Percentiles rank a stretch among this genome's conserved stretches.
Evolutionary conservation across 2,888 invertebrate species (phyloP).

Genomic region (Yponomeuta cagnagella): DNA sequence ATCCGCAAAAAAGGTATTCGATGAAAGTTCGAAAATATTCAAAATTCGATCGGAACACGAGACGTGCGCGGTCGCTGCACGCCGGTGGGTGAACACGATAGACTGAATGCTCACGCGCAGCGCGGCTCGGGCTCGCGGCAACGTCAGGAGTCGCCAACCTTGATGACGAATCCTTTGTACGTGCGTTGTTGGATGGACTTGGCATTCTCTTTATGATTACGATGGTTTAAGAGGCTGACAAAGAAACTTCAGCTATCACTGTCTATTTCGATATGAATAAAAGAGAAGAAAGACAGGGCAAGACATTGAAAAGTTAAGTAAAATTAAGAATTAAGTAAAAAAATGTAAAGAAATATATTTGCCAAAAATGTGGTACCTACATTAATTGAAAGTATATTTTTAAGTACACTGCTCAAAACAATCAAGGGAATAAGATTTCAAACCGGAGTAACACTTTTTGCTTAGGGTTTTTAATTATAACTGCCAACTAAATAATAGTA

Average conservation of each 20-base stretch:
- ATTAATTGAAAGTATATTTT: too few relatives aligned
- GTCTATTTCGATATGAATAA: not conserved
- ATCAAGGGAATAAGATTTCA: too few relatives aligned
- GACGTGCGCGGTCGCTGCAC: conserved; percentile 42
- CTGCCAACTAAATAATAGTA: too few relatives aligned
- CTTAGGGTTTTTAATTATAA: too few relatives aligned
- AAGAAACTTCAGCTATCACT: not conserved
- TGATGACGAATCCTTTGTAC: conserved; percentile 22
- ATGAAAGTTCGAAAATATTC: conserved; percentile 34
- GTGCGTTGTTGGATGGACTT: not conserved
- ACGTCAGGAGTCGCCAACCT: conserved; percentile 45
- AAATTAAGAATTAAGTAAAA: too few relatives aligned
- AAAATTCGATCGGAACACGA: conserved; percentile 37
- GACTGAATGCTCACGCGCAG: conserved; percentile 67
- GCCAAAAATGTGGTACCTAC: too few relatives aligned
- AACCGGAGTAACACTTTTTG: too few relatives aligned
- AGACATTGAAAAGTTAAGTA: too few relatives aligned
- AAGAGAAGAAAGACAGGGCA: too few relatives aligned
- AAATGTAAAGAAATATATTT: too few relatives aligned
- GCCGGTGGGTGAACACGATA: conserved; percentile 56
- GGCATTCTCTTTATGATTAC: conserved; percentile 6
- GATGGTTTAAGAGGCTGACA: conserved; percentile 14
- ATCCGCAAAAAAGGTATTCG: not conserved
- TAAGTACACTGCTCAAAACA: too few relatives aligned
- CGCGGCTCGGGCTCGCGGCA: conserved; percentile 43